Base-by-base conservation (phyloP, 2,113 vertebrate genomes). In the Equus przewalskii region DNA sequence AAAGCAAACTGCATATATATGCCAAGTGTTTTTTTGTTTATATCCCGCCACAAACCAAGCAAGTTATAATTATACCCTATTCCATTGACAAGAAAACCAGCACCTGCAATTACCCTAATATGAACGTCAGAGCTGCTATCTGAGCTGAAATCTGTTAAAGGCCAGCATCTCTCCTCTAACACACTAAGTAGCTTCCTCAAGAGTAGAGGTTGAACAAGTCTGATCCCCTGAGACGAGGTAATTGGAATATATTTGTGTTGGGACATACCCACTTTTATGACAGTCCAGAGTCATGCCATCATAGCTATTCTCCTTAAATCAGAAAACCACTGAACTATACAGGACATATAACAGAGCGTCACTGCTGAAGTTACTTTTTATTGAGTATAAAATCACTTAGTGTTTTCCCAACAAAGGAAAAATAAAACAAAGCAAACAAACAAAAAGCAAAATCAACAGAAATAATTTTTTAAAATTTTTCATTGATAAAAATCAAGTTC, bases 401-500 rank as follows among this genome's bases (percentile, higher is more conserved):
- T 69, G 18, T 80, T 80, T 89, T 15, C 12, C 22, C 10, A 94
- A 28, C 15, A 64, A 69, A 62, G 13, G 24, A 76, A 90, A 54
- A 81, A 82, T 22, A 44, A 78, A 70, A n/a, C 30, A 92, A 58
- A 78, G 7, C 4, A 87, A 56, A 73, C 10, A 58, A 89, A 30
- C 3, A n/a, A n/a, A 82, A 73, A 36, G 5, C 11, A 87, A 73
- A 67, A 73, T 76, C 3, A 70, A 19, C 8, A 13, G 4, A 24
- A 86, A 62, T 22, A 58, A 56, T 28, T 75, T 65, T 46, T 5
- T 46, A 28, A 58, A 67, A 2, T 3, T 46, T 79, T 73, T 73
- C 49, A 41, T 41, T 94, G 10, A 79, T 92, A 86, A 94, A 94
- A 96, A 85, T 89, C 6, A 88, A 70, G 21, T 65, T 70, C 26